Evolutionary conservation across 2,113 vertebrate species (phyloP).

Genomic region (Rutilus rutilus): DNA sequence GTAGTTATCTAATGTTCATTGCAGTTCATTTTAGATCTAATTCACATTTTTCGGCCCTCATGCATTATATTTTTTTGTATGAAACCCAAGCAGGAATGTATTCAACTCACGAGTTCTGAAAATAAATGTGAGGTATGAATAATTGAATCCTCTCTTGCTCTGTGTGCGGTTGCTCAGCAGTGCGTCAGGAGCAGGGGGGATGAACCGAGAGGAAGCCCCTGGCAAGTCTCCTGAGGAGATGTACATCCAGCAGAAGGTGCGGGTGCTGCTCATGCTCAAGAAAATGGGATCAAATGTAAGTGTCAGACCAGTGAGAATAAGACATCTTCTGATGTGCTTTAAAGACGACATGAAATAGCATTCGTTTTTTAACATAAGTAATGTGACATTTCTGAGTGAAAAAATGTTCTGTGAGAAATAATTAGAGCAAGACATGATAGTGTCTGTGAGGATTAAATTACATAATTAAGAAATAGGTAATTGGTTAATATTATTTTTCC

Average conservation of each 20-base stretch:
- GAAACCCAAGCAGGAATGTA: background rate
- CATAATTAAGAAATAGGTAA: background rate
- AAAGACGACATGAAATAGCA: background rate
- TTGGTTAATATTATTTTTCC: background rate
- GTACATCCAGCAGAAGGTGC: slow-evolving; percentile 99
- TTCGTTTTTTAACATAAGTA: background rate
- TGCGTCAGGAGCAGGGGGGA: slow-evolving; percentile 89
- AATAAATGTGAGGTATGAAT: background rate
- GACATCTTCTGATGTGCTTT: background rate
- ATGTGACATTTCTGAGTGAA: background rate
- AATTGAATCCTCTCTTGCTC: background rate
- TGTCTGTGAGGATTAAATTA: background rate
- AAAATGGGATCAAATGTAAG: slow-evolving; percentile 99
- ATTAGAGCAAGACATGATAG: background rate
- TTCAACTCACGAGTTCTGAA: background rate
- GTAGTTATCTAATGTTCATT: background rate
- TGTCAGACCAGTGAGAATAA: slow-evolving; percentile 44
- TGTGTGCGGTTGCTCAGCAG: slow-evolving; percentile 66
- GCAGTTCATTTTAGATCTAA: background rate
- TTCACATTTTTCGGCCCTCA: background rate
- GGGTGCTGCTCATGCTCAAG: slow-evolving; percentile 97
- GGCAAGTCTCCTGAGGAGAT: slow-evolving; percentile 99
- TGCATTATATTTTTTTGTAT: background rate
- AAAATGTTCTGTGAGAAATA: background rate
- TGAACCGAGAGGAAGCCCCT: slow-evolving; percentile 97